Evolutionary conservation across 2,888 invertebrate genomes (phyloP).

Genomic region (Margaritifera margaritifera): DNA sequence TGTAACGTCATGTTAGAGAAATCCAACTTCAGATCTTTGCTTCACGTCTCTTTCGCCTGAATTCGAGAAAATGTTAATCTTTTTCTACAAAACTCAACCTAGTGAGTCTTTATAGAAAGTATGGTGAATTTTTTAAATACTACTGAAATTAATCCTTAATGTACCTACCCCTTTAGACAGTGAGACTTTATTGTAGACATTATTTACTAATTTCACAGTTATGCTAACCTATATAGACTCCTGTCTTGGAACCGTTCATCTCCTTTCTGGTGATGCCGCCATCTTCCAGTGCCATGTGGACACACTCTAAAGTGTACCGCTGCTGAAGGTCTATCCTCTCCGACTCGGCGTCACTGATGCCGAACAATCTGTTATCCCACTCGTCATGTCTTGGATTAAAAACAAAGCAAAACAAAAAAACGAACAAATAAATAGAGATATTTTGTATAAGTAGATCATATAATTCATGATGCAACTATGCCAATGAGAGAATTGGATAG

Average conservation of each 20-base stretch:
- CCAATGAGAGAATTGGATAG: neutral
- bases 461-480: neutral
- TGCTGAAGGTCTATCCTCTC: slow-evolving; percentile 29
- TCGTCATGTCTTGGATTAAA: slow-evolving; percentile 17
- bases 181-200: neutral
- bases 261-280: slow-evolving; percentile 22
- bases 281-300: slow-evolving; percentile 30
- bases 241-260: slow-evolving; percentile 31
- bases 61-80: too few relatives aligned
- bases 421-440: neutral
- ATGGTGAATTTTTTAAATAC: too few relatives aligned
- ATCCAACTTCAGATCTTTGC: too few relatives aligned
- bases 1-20: too few relatives aligned
- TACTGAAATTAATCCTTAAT: too few relatives aligned
- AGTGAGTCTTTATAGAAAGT: too few relatives aligned
- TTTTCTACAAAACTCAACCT: too few relatives aligned
- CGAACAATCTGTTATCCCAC: slow-evolving; percentile 28
- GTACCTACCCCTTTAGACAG: too few relatives aligned
- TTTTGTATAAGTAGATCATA: neutral
- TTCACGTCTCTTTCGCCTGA: too few relatives aligned
- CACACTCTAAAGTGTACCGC: slow-evolving; percentile 21
- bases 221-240: slow-evolving; percentile 41
- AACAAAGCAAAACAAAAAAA: neutral
- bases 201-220: too few relatives aligned
- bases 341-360: slow-evolving; percentile 25